phyloP scores from a whole-genome alignment of 2,113 vertebrate genomes.

The Lates calcarifer region DNA sequence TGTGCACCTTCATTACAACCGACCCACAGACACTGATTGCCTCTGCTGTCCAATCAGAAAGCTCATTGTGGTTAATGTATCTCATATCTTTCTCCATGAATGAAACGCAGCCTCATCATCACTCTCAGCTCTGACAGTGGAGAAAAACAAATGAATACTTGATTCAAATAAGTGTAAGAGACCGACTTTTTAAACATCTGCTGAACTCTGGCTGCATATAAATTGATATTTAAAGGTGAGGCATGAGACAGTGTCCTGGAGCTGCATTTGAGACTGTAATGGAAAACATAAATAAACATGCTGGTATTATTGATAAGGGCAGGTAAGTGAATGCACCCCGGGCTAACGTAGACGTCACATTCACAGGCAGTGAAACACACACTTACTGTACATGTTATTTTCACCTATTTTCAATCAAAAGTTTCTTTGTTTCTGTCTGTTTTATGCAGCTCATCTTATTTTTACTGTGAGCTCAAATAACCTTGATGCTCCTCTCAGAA shows the following conservation, averaged over 20 bases:
- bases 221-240: slow-evolving; percentile 64
- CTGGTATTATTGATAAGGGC: slow-evolving; percentile 54
- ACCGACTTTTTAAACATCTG: slow-evolving; percentile 29
- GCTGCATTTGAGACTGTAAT: slow-evolving; percentile 55
- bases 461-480: slow-evolving; percentile 26
- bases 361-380: not conserved
- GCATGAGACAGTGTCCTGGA: slow-evolving; percentile 33
- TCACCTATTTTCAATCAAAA: slow-evolving; percentile 10
- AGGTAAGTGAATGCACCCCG: slow-evolving; percentile 18
- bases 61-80: slow-evolving; percentile 15
- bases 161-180: slow-evolving; percentile 46
- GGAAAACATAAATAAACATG: slow-evolving; percentile 69
- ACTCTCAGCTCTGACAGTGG: slow-evolving; percentile 12
- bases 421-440: not conserved
- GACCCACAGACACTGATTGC: slow-evolving; percentile 25
- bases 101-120: not conserved
- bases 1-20: slow-evolving; percentile 11
- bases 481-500: slow-evolving; percentile 21
- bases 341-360: not conserved
- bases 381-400: slow-evolving; percentile 13
- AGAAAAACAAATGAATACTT: not conserved
- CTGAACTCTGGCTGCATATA: slow-evolving; percentile 64
- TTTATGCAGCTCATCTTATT: slow-evolving; percentile 27
- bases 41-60: slow-evolving; percentile 42
- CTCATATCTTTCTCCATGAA: slow-evolving; percentile 24